Evolutionary conservation across 1,140 invertebrate genomes (phyloP), one percentile per base, ranked within the genome.

Genomic region (Microvelia longipes): DNA sequence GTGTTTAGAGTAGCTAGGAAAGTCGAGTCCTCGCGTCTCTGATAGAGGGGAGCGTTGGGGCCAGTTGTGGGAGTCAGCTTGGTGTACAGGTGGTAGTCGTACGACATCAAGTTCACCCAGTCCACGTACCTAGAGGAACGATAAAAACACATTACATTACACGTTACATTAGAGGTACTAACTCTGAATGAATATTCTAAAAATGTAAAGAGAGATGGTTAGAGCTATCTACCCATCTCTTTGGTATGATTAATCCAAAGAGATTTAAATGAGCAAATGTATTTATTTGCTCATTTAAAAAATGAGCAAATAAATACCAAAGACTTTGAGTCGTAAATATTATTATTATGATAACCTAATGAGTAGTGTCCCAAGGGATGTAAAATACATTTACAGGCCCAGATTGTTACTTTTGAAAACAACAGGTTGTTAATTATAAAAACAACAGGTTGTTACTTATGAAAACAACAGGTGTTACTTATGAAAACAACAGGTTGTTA

Each of bases 91-190:
- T 95, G 91, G 75, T 86, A 95, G 77, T 96, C 93, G 76, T 96
- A 96, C 0, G 88, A 84, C 93, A 95, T 95, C 2, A 96, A 75
- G 78, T 92, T 93, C 0, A 93, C 83, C 82, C 87, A 93, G 78
- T 95, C 92, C 1, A 90, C 83, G 78, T 88, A 82, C 66, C 87
- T 88, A 74, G 67, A 79, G n/a, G n/a, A n/a, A n/a, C n/a, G n/a
- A n/a, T 11, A 65, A 65, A 65, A 65, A 27, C 24, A 24, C 11
- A 65, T 65, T 65, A 65, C 2, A 65, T 11, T 5, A 65, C n/a
- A 19, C 28, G 15, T 13, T 67, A 14, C 11, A 14, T 14, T 65
- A 25, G 24, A 13, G 25, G 13, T 65, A 25, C 63, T 65, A 13
- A 11, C 25, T 13, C 11, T 14, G 63, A 5, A 26, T n/a, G 25